Evolutionary conservation across 2,113 vertebrate genomes (phyloP), one percentile per base, ranked within the genome.

Genomic region (Silurus meridionalis): DNA sequence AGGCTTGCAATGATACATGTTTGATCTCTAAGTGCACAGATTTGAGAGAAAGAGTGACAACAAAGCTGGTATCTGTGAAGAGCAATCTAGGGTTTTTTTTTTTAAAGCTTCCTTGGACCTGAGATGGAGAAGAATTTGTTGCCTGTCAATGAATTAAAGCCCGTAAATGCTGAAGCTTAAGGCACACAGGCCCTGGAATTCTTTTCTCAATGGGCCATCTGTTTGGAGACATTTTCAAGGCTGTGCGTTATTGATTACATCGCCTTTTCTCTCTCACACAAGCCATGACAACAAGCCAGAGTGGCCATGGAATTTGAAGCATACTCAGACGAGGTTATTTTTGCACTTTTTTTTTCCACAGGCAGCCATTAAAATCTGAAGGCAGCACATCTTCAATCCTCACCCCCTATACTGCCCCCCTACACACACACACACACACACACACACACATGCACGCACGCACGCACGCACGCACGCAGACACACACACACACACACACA

Each of bases 211-310:
- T 92, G 89, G 91, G 87, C 92, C 92, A 91, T 93, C 93, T 93
- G 92, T 94, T 94, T 94, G 89, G 88, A 90, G 89, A 87, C 87
- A 90, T 94, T 92, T 93, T 95, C 93, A 93, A 94, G 93, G 94
- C 92, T 93, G 92, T 86, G 89, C 85, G 89, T 94, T 93, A 94
- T 94, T 92, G 94, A 95, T 94, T 94, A 91, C 89, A 93, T 94
- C 92, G 91, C 89, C 91, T 89, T 94, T 91, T 86, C 87, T 90
- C 89, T 88, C 77, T 28, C 89, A 69, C 78, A 87, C 85, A 81
- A 74, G 66, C 84, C 86, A 84, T 86, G 88, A 86, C 88, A 87
- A 86, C 87, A 78, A 89, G 82, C 80, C 84, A 85, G 74, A 83
- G 92, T 91, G 89, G 85, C 88, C 55, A 82, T 86, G 88, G 88